Base-by-base conservation (phyloP, 2,113 vertebrate genomes). In the Fregetta grallaria region DNA sequence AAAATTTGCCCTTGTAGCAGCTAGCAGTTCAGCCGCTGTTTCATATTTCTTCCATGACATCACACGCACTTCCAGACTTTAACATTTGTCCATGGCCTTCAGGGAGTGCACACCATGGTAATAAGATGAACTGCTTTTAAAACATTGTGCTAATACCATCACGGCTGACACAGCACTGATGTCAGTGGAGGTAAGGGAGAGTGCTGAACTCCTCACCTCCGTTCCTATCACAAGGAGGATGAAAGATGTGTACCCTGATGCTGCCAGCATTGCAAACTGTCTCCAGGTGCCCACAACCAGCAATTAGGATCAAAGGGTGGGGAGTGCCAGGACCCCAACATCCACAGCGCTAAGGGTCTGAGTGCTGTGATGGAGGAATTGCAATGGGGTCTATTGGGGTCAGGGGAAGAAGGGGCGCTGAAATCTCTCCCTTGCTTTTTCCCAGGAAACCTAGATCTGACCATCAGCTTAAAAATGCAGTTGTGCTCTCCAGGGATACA, bases 31-130 rank as follows among this genome's bases (percentile, higher is more conserved):
- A 73, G 66, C 74, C 74, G 93, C 91, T 4, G 3, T 90, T 92
- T 86, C 93, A 92, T 97, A 94, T 97, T 95, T 96, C 94, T 96
- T 94, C 85, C 2, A 1, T 95, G 93, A 88, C 87, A 95, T 93
- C 94, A 94, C 42, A 50, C 2, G 0, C 67, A 79, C 45, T 88
- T 88, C 74, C 87, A 95, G 84, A 58, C 84, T 91, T 88, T 70
- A 95, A 71, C 93, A 88, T 86, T 96, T 95, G 87, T 94, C 87
- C 85, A 11, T 23, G 84, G 93, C 89, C 92, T 95, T 94, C 93
- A 80, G 91, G 87, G 87, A 85, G 87, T 16, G 50, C 72, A 94
- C 38, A 55, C 86, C 87, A 55, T 34, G 13, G 87, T 88, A 91
- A 96, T 74, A 90, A 88, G 89, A 93, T 86, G 59, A 91, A 93